phyloP scores from a whole-genome alignment of 2,113 vertebrate species.

The Colossoma macropomum region DNA sequence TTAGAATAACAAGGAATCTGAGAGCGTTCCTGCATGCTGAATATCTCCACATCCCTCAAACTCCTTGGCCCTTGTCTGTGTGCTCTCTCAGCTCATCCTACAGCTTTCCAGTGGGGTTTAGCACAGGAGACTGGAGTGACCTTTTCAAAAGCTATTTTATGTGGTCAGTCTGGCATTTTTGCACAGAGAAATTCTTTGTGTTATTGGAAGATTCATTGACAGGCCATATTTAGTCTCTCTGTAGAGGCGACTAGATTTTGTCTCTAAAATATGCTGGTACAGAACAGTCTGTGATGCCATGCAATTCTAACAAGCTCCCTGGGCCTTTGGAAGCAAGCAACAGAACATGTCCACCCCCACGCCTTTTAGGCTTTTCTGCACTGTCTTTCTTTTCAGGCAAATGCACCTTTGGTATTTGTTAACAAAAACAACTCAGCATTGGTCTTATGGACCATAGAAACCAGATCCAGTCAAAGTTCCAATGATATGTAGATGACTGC shows the following conservation, averaged over 20 bases:
- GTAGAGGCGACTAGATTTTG: neutral
- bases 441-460: too few relatives aligned
- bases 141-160: neutral
- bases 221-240: neutral
- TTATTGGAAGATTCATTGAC: neutral
- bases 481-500: too few relatives aligned
- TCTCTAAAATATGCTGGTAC: neutral
- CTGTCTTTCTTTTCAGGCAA: neutral
- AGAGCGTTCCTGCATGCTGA: neutral
- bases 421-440: too few relatives aligned
- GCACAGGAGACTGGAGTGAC: neutral
- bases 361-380: neutral
- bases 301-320: neutral
- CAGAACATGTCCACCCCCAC: neutral
- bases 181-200: neutral
- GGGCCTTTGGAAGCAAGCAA: neutral
- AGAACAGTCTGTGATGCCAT: neutral
- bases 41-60: constrained; percentile 1
- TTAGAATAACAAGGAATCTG: neutral
- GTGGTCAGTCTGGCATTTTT: neutral
- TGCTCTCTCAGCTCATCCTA: neutral
- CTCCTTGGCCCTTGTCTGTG: neutral
- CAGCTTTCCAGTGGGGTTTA: neutral
- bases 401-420: too few relatives aligned
- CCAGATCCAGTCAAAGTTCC: too few relatives aligned